Evolutionary conservation across 2,113 vertebrate genomes (phyloP).

Genomic region (Sprattus sprattus): DNA sequence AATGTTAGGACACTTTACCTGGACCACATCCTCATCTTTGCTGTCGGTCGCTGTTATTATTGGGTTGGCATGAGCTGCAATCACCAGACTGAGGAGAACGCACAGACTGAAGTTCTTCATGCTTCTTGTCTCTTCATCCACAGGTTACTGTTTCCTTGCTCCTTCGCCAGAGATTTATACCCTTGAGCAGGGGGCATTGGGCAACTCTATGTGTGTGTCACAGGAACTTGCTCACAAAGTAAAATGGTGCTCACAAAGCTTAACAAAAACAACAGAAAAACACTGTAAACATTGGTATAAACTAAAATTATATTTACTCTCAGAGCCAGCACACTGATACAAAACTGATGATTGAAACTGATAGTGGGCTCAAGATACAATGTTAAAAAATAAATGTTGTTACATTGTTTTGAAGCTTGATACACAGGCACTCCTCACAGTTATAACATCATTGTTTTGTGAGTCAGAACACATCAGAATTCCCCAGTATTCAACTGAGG

Average conservation of each 20-base stretch:
- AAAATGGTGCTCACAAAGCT: neutral
- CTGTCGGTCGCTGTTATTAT: neutral
- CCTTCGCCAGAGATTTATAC: neutral
- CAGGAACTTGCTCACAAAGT: neutral
- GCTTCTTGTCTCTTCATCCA: neutral
- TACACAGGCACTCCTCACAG: too few species aligned
- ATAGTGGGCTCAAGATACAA: neutral
- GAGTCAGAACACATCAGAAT: neutral
- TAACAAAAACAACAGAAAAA: neutral
- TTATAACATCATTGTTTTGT: neutral
- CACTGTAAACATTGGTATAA: neutral
- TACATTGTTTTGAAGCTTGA: too few species aligned
- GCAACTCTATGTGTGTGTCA: neutral
- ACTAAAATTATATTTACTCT: neutral
- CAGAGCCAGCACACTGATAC: neutral
- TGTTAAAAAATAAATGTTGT: too few species aligned
- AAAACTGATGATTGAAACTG: neutral
- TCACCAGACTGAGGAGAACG: constrained; percentile 26
- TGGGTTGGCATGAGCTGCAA: constrained; percentile 27
- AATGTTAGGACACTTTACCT: neutral
- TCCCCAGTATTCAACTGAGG: neutral
- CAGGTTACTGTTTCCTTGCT: neutral
- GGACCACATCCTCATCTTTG: neutral
- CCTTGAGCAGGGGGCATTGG: neutral
- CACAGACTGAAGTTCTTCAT: constrained; percentile 27